Evolutionary conservation across 2,888 invertebrate species (phyloP).

Genomic region (Lomographa bimaculata): DNA sequence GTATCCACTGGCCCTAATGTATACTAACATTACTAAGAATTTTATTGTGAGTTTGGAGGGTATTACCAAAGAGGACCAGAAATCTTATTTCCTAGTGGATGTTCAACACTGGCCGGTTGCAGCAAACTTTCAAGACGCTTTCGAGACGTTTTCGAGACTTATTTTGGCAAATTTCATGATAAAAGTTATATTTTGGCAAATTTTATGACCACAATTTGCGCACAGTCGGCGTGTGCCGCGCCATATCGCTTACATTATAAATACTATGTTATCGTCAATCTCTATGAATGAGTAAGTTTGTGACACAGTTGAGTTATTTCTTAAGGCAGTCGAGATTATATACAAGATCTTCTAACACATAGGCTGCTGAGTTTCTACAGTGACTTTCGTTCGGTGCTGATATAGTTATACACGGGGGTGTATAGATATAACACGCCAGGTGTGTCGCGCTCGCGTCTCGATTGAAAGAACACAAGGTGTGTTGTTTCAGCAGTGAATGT

Average conservation of each 20-base stretch:
- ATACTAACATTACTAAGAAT: slow-evolving; percentile 66
- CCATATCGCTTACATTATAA: slow-evolving; percentile 41
- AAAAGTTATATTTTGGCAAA: slow-evolving; percentile 64
- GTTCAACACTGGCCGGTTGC: slow-evolving; percentile 77
- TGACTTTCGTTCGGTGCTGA: too few species aligned
- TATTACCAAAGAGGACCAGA: slow-evolving; percentile 73
- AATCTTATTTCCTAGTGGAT: slow-evolving; percentile 78
- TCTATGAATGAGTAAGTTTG: slow-evolving; percentile 52
- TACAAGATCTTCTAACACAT: slow-evolving; percentile 49
- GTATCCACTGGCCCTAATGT: slow-evolving; percentile 56
- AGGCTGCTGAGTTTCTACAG: too few species aligned
- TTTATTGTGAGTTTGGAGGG: slow-evolving; percentile 77
- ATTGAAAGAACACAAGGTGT: too few species aligned
- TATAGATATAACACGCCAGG: too few species aligned
- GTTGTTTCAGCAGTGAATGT: too few species aligned
- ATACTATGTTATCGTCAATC: slow-evolving; percentile 47
- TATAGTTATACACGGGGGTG: too few species aligned
- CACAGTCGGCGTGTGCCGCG: slow-evolving; percentile 40
- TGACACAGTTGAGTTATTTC: slow-evolving; percentile 55
- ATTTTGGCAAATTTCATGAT: slow-evolving; percentile 52
- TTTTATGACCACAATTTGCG: slow-evolving; percentile 48
- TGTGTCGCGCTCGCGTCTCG: too few species aligned
- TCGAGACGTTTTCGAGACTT: slow-evolving; percentile 46
- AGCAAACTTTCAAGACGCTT: slow-evolving; percentile 64
- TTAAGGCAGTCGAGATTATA: slow-evolving; percentile 51